phyloP scores from a whole-genome alignment of 2,113 vertebrate genomes.

The Laticauda colubrina region DNA sequence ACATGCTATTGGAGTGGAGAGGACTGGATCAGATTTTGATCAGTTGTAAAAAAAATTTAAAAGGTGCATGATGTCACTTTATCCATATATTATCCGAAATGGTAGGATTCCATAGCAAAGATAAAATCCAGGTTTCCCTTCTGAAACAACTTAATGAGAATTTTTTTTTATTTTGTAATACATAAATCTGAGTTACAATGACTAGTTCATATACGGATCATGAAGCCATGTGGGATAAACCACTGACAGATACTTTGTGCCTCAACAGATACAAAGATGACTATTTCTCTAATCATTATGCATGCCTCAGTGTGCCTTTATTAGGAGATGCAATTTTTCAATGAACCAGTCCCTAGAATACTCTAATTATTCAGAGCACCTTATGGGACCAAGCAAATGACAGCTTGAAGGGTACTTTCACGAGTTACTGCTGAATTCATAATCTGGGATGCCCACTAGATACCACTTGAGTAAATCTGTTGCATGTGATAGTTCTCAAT shows the following conservation, averaged over 20 bases:
- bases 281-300: not conserved
- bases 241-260: not conserved
- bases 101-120: not conserved
- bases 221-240: not conserved
- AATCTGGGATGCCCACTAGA: not conserved
- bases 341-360: not conserved
- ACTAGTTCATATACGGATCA: not conserved
- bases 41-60: not conserved
- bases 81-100: not conserved
- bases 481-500: not conserved
- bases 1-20: not conserved
- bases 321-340: not conserved
- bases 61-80: not conserved
- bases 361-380: not conserved
- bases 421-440: not conserved
- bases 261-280: not conserved
- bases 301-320: not conserved
- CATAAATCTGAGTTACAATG: not conserved
- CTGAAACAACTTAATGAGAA: not conserved
- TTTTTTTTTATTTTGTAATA: not conserved
- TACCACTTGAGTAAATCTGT: not conserved
- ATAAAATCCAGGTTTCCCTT: not conserved
- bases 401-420: not conserved
- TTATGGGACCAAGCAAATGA: not conserved
- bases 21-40: not conserved